Base-by-base conservation (phyloP, 1,140 invertebrate species). In the Lepeophtheirus salmonis region DNA sequence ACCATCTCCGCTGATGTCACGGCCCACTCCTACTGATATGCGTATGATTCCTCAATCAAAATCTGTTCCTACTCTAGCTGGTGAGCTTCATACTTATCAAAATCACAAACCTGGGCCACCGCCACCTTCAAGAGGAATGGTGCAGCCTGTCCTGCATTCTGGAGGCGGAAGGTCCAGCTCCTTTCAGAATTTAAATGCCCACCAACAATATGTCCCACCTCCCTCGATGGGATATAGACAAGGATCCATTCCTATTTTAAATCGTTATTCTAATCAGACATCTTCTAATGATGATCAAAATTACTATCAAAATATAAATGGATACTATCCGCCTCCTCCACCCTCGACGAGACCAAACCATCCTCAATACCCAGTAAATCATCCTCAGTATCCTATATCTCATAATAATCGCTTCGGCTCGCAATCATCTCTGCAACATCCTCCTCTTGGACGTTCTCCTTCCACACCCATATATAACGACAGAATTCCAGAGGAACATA, bases 1-100 rank as follows among this genome's bases (percentile, higher is more conserved):
- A 70, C 88, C 88, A 6, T 86, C 83, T 71, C 79, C 89, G 66
- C 78, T 86, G 66, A 80, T 86, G 75, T 77, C 79, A 10, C 30
- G 30, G 6, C 30, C 30, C 30, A 41, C 6, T 41, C 6, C 6
- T 6, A n/a, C n/a, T n/a, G n/a, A n/a, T n/a, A n/a, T n/a, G n/a
- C 6, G 30, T 10, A 41, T 41, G 30, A 41, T 41, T n/a, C 30
- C 30, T 6, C 30, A 41, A n/a, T 41, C 30, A 41, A 41, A 41
- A n/a, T 41, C 30, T 41, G 30, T 41, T 41, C 30, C 30, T 41
- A 41, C n/a, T 6, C 30, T 41, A n/a, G 30, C 30, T 41, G 30
- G 30, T 6, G 30, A 41, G 30, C 30, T 41, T 6, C 30, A 41
- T n/a, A 41, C 30, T n/a, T 41, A 41, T n/a, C 30, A 41, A 41